Conservation (phyloP, 2,797 vertebrate species). For the Gastrophryne carolinensis region DNA sequence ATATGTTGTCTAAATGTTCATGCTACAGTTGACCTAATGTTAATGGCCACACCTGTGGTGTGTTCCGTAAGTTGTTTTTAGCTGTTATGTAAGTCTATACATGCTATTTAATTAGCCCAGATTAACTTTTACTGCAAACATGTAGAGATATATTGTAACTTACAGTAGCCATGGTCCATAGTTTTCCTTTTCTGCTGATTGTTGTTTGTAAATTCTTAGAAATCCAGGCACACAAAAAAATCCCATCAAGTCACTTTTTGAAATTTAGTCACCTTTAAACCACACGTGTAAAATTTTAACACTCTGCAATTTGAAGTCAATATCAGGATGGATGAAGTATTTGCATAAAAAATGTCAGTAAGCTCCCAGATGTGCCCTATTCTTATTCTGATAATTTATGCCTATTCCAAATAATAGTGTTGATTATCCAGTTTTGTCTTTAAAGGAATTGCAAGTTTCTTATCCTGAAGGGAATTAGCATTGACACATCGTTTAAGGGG, state of each 20-base stretch:
- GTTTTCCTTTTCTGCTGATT: too few relatives aligned
- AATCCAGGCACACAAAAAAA: too few relatives aligned
- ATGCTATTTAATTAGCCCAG: too few relatives aligned
- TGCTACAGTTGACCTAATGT: too few relatives aligned
- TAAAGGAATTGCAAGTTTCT: constrained; percentile 18
- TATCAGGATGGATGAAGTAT: neutral
- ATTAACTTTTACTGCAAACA: too few relatives aligned
- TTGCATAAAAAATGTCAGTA: constrained; percentile 16
- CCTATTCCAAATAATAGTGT: constrained; percentile 25
- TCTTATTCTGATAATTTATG: constrained; percentile 30
- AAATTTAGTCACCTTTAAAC: neutral
- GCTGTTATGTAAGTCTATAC: too few relatives aligned
- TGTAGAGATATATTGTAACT: too few relatives aligned
- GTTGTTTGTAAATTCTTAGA: too few relatives aligned
- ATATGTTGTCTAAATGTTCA: too few relatives aligned
- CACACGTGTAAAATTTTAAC: neutral
- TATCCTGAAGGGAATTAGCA: constrained; percentile 17
- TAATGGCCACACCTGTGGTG: too few relatives aligned
- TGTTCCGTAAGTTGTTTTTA: too few relatives aligned
- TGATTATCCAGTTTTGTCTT: constrained; percentile 30
- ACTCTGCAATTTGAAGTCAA: neutral
- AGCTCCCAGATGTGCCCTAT: constrained; percentile 28
- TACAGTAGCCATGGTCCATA: too few relatives aligned
- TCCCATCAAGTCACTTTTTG: neutral
- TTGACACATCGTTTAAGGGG: constrained; percentile 29